Conservation (phyloP, 2,797 vertebrate species). For the Jordanella pulchra region DNA sequence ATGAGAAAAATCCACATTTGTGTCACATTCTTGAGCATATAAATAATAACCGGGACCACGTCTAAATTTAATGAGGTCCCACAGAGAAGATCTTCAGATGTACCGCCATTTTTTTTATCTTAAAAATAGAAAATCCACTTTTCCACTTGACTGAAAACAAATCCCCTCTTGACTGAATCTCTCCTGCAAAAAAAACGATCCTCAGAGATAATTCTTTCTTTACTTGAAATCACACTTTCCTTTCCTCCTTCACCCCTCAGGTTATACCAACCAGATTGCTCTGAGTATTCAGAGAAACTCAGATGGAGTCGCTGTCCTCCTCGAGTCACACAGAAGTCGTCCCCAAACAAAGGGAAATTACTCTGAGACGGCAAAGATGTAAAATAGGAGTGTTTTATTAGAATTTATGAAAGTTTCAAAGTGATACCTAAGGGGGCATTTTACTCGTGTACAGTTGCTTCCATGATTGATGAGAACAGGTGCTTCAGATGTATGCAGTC, state of each 20-base stretch:
- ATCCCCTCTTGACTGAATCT: slow-evolving; percentile 55
- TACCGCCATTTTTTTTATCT: slow-evolving; percentile 51
- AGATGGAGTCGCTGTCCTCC: background rate
- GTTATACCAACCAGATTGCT: slow-evolving; percentile 15
- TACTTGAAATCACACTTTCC: slow-evolving; percentile 21
- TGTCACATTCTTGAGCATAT: slow-evolving; percentile 42
- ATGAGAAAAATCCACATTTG: slow-evolving; percentile 5
- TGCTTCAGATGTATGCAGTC: slow-evolving; percentile 3
- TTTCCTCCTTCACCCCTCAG: slow-evolving; percentile 31
- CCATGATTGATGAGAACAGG: background rate
- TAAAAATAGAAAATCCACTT: slow-evolving; percentile 71
- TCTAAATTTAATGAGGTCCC: slow-evolving; percentile 48
- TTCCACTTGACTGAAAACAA: slow-evolving; percentile 68
- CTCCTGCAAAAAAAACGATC: slow-evolving; percentile 35
- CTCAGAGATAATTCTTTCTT: slow-evolving; percentile 28
- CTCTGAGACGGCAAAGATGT: background rate
- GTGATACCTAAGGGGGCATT: background rate
- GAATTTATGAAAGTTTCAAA: slow-evolving; percentile 2
- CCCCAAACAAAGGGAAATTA: slow-evolving; percentile 15
- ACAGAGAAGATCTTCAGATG: slow-evolving; percentile 47
- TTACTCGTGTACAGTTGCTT: background rate
- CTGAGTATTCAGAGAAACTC: slow-evolving; percentile 20
- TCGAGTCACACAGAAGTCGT: slow-evolving; percentile 3
- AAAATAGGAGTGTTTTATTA: background rate
- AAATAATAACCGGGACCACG: slow-evolving; percentile 45